Conservation (phyloP, 2,797 vertebrate genomes). For the Bovichtus diacanthus region DNA sequence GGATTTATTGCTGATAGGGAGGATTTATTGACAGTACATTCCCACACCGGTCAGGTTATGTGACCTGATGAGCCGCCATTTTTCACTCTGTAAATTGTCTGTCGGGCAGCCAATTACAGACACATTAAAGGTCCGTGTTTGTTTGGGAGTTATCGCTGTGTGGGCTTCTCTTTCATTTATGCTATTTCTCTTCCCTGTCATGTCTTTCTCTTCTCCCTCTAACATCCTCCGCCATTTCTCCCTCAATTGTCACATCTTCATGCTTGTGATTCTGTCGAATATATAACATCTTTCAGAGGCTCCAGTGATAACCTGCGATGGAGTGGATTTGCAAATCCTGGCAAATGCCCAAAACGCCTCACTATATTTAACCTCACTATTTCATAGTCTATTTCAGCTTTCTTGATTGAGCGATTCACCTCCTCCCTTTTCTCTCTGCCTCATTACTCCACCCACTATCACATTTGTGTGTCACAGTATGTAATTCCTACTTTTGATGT, state of each 20-base stretch:
- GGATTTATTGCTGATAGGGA: constrained; percentile 49
- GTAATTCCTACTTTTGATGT: constrained; percentile 50
- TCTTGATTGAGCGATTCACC: constrained; percentile 31
- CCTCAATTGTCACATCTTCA: constrained; percentile 5
- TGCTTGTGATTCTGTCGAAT: neutral
- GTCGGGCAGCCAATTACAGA: constrained; percentile 66
- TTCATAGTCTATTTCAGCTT: constrained; percentile 5
- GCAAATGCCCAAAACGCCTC: constrained; percentile 8
- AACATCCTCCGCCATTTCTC: constrained; percentile 13
- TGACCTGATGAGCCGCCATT: constrained; percentile 41
- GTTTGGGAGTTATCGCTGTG: constrained; percentile 38
- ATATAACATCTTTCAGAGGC: constrained; percentile 1
- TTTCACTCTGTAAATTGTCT: constrained; percentile 71
- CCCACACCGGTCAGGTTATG: constrained; percentile 17
- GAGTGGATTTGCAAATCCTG: constrained; percentile 33
- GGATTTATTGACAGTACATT: constrained; percentile 33
- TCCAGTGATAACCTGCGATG: constrained; percentile 20
- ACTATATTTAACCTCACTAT: constrained; percentile 31
- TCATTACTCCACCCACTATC: constrained; percentile 26
- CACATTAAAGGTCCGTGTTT: constrained; percentile 55
- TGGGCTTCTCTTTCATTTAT: constrained; percentile 20
- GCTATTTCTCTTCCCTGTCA: neutral
- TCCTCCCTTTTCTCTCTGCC: constrained; percentile 21
- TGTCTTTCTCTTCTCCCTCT: neutral
- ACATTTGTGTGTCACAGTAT: constrained; percentile 9